Base-by-base conservation (phyloP, 64 coral and sea anemone genomes). In the Acropora tenuis region DNA sequence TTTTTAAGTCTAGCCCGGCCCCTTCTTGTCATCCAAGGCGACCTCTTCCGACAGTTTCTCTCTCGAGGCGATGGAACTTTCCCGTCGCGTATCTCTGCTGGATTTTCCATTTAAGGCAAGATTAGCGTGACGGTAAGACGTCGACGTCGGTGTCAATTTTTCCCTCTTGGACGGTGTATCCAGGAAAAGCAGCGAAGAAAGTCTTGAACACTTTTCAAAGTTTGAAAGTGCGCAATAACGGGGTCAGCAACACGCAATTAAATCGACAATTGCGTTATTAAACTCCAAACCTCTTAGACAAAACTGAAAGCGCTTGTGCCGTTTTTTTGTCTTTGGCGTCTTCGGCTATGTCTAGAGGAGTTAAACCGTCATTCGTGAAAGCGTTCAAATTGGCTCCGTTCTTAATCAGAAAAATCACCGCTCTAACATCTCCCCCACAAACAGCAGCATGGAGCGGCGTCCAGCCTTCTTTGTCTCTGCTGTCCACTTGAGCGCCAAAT, bases 401-500 rank as follows among this genome's bases (percentile, higher is more conserved):
- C 78, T 68, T 76, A 2, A 97, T 76, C 20, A 97, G 75, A 47
- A 94, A 82, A 18, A 77, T 42, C 13, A 97, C 92, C 0, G 92
- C 89, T 86, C 90, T 83, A 41, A 88, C 40, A 71, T 97, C 95
- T 1, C 95, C 95, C 8, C 95, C 95, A 15, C 95, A 97, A 67
- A 97, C 90, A 1, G 95, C 95, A 3, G 95, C 95, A 46, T 97
- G 95, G 6, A 97, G 84, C 3, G 95, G 95, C 0, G 95, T 97
- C 95, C 95, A 97, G 0, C 95, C 95, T 71, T 97, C 95, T 77
- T 92, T 90, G 55, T 97, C 95, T 13, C 84, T 84, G 20, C 88
- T 80, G 16, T 97, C 86, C 4, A 94, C 89, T 30, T 75, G 45
- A 16, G 86, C 92, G 2, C 95, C 95, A 30, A 97, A 97, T 75